phyloP scores from a whole-genome alignment of 2,888 invertebrate genomes.

The Chorisops tibialis region DNA sequence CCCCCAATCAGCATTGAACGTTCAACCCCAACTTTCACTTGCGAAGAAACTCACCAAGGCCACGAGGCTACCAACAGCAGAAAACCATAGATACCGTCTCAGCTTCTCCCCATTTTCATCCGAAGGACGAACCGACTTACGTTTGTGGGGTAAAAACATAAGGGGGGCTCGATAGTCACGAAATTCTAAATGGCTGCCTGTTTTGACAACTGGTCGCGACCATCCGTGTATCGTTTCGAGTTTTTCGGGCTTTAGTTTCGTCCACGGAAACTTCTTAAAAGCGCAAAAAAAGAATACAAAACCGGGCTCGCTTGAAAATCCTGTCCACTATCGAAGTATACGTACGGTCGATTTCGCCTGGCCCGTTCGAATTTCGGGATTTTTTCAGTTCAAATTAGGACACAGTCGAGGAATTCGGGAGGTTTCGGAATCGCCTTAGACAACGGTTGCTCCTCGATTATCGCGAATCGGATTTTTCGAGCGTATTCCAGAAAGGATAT shows the following conservation, averaged over 20 bases:
- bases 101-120: not conserved
- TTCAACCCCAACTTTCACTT: too few species aligned
- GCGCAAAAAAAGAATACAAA: not conserved
- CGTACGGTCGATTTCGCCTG: too few species aligned
- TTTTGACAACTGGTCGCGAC: slow-evolving; percentile 38
- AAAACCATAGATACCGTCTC: too few species aligned
- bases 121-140: not conserved
- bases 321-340: too few species aligned
- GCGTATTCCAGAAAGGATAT: too few species aligned
- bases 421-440: too few species aligned
- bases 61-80: slow-evolving; percentile 19
- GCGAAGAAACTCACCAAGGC: slow-evolving; percentile 9
- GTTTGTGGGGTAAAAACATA: slow-evolving; percentile 9
- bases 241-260: not conserved
- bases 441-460: too few species aligned
- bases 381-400: too few species aligned
- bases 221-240: slow-evolving; percentile 2
- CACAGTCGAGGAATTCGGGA: too few species aligned
- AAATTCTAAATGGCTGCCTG: slow-evolving; percentile 39
- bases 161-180: slow-evolving; percentile 11
- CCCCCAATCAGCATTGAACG: slow-evolving; percentile 6
- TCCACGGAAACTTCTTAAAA: not conserved
- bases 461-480: too few species aligned
- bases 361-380: too few species aligned
- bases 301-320: not conserved